Percentiles rank a stretch among this genome's conserved stretches.
These are phyloP conservation scores for Morelia viridis DNA, from an alignment of 2,797 vertebrate species.

Conservation along the genomic window DNA sequence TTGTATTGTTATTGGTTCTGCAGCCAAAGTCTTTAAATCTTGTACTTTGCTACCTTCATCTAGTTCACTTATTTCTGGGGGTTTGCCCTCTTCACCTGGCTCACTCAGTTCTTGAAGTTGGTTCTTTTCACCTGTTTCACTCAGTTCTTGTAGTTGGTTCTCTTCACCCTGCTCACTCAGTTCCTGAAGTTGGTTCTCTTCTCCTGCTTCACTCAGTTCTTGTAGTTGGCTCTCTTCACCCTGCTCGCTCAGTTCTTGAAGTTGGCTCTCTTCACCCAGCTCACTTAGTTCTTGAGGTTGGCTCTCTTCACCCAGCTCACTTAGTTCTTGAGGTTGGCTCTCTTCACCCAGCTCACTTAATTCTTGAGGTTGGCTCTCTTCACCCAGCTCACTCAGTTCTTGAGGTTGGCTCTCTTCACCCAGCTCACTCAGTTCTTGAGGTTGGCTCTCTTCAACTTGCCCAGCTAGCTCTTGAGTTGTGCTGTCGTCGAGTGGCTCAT, in stretches of 20 bases:
- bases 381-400: neutral
- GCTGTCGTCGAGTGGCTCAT: neutral
- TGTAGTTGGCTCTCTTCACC: neutral
- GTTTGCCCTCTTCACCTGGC: neutral
- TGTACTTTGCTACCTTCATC: neutral
- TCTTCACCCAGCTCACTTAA: neutral
- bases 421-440: neutral
- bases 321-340: neutral
- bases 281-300: neutral
- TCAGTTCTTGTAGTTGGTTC: neutral
- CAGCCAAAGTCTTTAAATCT: neutral
- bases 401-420: neutral
- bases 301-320: accelerated
- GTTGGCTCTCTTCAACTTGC: neutral
- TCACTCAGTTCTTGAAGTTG: neutral
- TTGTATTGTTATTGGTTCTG: neutral
- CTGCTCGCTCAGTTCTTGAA: neutral
- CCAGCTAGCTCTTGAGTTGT: neutral
- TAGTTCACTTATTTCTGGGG: neutral
- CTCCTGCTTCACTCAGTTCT: neutral
- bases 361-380: no score
- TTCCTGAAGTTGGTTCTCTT: neutral
- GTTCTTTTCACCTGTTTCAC: neutral
- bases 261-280: neutral
- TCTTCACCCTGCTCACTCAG: neutral